These are phyloP conservation scores for Acleris literana DNA, from an alignment of 2,888 invertebrate genomes.

Conservation along the genomic window DNA sequence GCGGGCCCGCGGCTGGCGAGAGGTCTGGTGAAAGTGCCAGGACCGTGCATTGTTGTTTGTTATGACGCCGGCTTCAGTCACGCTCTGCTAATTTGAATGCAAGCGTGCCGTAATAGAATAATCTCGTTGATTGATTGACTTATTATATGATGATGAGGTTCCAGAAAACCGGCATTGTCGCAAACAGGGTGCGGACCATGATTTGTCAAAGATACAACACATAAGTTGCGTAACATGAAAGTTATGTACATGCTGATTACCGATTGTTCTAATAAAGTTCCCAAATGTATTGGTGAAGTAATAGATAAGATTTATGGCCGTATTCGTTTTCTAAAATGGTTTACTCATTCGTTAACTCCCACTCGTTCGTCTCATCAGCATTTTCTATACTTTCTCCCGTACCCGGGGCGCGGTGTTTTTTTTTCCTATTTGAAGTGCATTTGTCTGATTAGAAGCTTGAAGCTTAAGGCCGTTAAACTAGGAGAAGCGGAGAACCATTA, in stretches of 20 bases:
- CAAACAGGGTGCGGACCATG: constrained; percentile 32
- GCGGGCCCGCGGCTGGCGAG: constrained; percentile 23
- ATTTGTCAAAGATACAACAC: constrained; percentile 33
- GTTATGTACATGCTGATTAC: constrained; percentile 36
- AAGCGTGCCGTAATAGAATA: constrained; percentile 40
- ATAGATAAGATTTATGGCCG: constrained; percentile 31
- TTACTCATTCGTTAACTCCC: constrained; percentile 37
- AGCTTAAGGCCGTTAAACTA: constrained; percentile 23
- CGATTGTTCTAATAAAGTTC: constrained; percentile 37
- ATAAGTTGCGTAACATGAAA: constrained; percentile 34
- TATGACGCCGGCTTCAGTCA: constrained; percentile 35
- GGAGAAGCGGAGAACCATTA: constrained; percentile 22
- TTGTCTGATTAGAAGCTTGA: constrained; percentile 19
- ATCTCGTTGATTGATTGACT: constrained; percentile 40
- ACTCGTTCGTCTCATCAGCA: constrained; percentile 32
- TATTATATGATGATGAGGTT: constrained; percentile 41
- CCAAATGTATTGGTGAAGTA: constrained; percentile 28
- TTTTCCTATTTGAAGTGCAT: constrained; percentile 28
- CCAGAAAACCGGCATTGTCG: constrained; percentile 36
- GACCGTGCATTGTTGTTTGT: constrained; percentile 38
- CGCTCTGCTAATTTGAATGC: constrained; percentile 40
- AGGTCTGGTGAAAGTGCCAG: constrained; percentile 38
- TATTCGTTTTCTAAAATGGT: constrained; percentile 37
- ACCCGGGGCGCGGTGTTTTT: constrained; percentile 17
- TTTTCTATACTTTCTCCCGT: constrained; percentile 35